Evolutionary conservation across 2,888 invertebrate genomes (phyloP), one percentile per base, ranked within the genome.

Genomic region (Aelia acuminata): DNA sequence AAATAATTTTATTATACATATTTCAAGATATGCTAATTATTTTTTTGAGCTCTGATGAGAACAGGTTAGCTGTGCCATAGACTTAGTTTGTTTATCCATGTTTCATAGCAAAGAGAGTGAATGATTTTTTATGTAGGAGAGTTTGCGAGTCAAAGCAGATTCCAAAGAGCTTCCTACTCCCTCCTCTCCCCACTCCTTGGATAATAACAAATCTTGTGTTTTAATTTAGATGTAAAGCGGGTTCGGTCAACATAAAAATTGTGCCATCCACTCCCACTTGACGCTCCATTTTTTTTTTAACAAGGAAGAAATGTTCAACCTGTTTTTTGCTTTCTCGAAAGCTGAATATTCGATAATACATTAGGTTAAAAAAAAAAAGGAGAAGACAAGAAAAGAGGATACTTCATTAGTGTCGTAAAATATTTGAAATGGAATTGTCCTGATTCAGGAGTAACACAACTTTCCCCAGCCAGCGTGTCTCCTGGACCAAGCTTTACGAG

Each of bases 381-480:
- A 70, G 10, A 35, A 35, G 7, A 70, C 31, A n/a, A n/a, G 18
- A 70, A 70, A 70, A 35, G 15, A 35, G 31, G 63, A 70, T 70
- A 35, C 63, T 70, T 35, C 35, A 35, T 35, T 70, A 70, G 63
- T 2, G 63, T 70, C 63, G 31, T 35, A 35, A 70, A 70, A 70
- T 70, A 70, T 70, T 70, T 70, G 18, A 70, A 70, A 35, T 18
- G 3, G 63, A 35, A 70, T 35, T 15, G 35, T 70, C 31, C 63
- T 35, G 3, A 70, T 70, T 70, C 63, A 35, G 31, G 15, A 1
- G 10, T 1, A 20, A 26, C 1, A 35, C 31, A 35, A 70, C 80
- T 80, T 80, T 80, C 80, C 43, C 80, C n/a, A 80, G 80, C 80
- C 80, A 80, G 80, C 39, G 80, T 80, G 80, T 43, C 80, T 80